Conservation (phyloP, 2,113 vertebrate genomes). For the Prochilodus magdalenae region DNA sequence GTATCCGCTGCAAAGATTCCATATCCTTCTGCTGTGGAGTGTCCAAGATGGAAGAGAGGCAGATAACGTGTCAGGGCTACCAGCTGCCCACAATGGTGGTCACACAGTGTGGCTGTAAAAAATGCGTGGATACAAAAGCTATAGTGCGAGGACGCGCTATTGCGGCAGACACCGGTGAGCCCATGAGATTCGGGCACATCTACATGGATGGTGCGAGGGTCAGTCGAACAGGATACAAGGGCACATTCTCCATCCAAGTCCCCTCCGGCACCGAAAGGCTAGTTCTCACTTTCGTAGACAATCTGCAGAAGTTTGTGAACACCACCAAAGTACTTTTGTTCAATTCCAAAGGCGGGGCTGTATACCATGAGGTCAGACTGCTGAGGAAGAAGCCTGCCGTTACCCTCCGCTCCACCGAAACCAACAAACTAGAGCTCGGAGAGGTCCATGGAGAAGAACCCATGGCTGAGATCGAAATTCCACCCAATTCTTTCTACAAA, state of each 20-base stretch:
- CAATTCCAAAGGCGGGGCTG: constrained; percentile 88
- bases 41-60: constrained; percentile 82
- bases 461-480: constrained; percentile 91
- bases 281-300: constrained; percentile 95
- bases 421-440: constrained; percentile 88
- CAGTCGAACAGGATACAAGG: constrained; percentile 95
- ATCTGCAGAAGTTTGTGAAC: constrained; percentile 94
- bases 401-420: constrained; percentile 81
- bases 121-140: constrained; percentile 86
- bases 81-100: constrained; percentile 88
- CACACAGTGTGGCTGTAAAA: constrained; percentile 86
- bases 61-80: constrained; percentile 86
- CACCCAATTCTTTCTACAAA: constrained; percentile 88
- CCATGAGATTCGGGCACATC: constrained; percentile 94
- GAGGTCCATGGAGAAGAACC: constrained; percentile 85
- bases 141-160: constrained; percentile 87
- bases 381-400: constrained; percentile 87
- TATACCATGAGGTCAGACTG: constrained; percentile 94
- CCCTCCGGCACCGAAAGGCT: constrained; percentile 87
- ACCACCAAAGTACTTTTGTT: constrained; percentile 96
- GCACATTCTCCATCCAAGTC: constrained; percentile 92
- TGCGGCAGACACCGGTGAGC: constrained; percentile 90
- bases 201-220: constrained; percentile 87
- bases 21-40: constrained; percentile 89
- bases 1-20: constrained; percentile 88